Percentiles rank a stretch among this genome's conserved stretches.
Evolutionary conservation across 2,888 invertebrate species (phyloP).

Genomic region (Agrotis puta): DNA sequence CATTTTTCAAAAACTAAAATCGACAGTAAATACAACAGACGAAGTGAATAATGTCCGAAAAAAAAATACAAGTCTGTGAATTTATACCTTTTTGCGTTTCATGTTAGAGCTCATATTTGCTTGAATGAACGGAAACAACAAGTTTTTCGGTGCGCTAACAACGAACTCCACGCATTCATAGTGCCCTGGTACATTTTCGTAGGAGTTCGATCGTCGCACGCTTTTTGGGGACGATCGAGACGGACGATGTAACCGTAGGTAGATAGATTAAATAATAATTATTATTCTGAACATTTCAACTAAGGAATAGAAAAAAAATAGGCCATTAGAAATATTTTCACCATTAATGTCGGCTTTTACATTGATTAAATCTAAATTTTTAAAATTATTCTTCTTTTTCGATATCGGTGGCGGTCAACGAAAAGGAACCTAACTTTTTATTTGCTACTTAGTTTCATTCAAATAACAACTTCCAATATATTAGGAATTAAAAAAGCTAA

Average conservation of each 20-base stretch:
- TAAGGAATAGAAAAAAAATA: neutral
- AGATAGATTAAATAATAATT: too few relatives aligned
- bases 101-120: neutral
- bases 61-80: too few relatives aligned
- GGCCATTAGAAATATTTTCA: neutral
- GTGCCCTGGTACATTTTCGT: slow-evolving; percentile 78
- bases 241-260: neutral
- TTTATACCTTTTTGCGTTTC: accelerated
- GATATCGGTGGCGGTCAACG: neutral
- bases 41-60: too few relatives aligned
- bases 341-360: too few relatives aligned
- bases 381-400: too few relatives aligned
- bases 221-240: slow-evolving; percentile 45
- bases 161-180: slow-evolving; percentile 58
- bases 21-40: too few relatives aligned
- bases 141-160: slow-evolving; percentile 11
- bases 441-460: neutral
- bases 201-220: slow-evolving; percentile 69
- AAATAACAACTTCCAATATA: neutral
- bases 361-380: too few relatives aligned
- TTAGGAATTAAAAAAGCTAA: too few relatives aligned
- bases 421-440: neutral
- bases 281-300: too few relatives aligned
- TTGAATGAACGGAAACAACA: slow-evolving; percentile 18
- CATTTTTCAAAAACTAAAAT: too few relatives aligned